These are phyloP conservation scores for Megaustenia siamemsis DNA, from an alignment of 2,888 invertebrate genomes.

Conservation along the genomic window DNA sequence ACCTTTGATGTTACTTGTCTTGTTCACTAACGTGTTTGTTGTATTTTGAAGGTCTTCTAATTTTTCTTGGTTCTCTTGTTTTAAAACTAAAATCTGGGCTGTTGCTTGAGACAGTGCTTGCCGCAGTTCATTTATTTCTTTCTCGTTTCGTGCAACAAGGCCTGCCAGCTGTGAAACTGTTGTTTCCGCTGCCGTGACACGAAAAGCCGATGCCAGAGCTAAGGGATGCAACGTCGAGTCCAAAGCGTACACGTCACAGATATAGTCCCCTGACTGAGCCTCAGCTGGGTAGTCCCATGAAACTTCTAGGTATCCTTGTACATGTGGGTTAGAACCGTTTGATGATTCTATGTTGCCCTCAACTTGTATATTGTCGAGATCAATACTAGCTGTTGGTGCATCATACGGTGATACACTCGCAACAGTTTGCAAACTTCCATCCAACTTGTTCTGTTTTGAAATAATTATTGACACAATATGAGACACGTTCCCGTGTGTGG, in stretches of 20 bases:
- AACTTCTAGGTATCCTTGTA: not conserved
- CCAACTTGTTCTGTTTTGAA: not conserved
- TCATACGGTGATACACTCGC: conserved; percentile 4
- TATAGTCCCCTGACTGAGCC: not conserved
- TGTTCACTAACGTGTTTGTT: not conserved
- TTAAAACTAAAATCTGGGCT: not conserved
- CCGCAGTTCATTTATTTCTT: not conserved
- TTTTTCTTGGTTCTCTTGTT: not conserved
- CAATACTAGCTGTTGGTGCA: not conserved
- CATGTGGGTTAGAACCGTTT: not conserved
- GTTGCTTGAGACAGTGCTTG: not conserved
- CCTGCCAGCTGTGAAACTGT: not conserved
- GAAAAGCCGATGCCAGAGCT: not conserved
- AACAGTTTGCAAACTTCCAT: not conserved
- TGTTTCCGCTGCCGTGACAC: not conserved
- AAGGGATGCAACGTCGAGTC: not conserved
- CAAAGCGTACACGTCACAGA: conserved; percentile 3
- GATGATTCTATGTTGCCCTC: not conserved
- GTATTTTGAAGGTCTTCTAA: not conserved
- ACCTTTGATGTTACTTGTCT: not conserved
- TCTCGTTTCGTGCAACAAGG: conserved; percentile 6
- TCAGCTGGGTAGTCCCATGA: conserved; percentile 17
- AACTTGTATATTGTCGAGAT: conserved; percentile 1
- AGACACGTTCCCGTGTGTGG: conserved; percentile 2
- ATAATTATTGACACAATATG: conserved; percentile 31